Evolutionary conservation across 2,888 invertebrate species (phyloP), one percentile per base, ranked within the genome.

Genomic region (Neelides folsomi): DNA sequence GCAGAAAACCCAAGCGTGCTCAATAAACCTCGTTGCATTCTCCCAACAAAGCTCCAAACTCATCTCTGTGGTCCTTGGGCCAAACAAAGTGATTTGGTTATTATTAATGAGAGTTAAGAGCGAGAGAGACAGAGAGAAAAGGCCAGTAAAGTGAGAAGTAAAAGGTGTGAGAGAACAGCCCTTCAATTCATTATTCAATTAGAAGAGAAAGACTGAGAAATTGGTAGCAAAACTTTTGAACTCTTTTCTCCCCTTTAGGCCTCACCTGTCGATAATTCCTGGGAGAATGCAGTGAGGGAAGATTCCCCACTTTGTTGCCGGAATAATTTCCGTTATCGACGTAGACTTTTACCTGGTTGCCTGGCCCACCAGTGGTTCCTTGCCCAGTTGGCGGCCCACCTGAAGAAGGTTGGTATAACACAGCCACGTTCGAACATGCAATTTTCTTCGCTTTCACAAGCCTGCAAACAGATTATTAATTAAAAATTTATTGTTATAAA

Each of bases 301-400:
- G 60, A 54, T 60, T 63, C 54, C 56, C 58, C 51, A 59, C 58
- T 57, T 60, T 62, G 47, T 59, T 63, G 54, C 53, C 44, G 52
- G 58, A 59, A 57, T 60, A 59, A 43, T 89, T 88, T 76, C 84
- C 76, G 76, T 81, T 81, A 73, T 82, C 89, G 80, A 87, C 87
- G 78, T 90, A 90, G 73, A 89, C 88, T 79, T 88, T 88, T 77
- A 90, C 89, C 82, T 88, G 88, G 76, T 83, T 86, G 47, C 63
- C 63, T 38, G 59, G 52, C 42, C 52, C 56, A 47, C 50, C 51
- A 18, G 57, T 51, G 47, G 54, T 58, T 27, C 27, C 27, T 27
- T 27, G 27, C 27, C 27, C 27, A 3, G 27, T 27, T 7, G 27
- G 27, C 27, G 27, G 27, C 7, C 27, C 54, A 39, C 53, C 51